phyloP scores from a whole-genome alignment of 1,140 invertebrate species.

The Catajapyx aquilonaris region DNA sequence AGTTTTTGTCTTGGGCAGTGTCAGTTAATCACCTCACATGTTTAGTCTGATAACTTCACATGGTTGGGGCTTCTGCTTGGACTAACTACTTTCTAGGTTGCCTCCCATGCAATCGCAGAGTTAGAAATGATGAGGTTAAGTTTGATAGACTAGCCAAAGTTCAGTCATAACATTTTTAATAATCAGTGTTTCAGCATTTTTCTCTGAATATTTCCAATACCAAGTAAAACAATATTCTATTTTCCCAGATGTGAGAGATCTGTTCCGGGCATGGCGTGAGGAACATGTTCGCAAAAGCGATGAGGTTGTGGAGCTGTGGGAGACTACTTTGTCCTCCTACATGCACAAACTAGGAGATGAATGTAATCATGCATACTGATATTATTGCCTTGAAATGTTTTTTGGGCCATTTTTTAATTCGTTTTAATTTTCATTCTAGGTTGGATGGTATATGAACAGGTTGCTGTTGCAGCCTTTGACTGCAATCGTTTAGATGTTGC shows the following conservation, averaged over 20 bases:
- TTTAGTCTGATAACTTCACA: too few relatives aligned
- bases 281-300: constrained; percentile 71
- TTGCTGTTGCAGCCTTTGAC: constrained; percentile 80
- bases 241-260: constrained; percentile 50
- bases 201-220: too few relatives aligned
- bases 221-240: too few relatives aligned
- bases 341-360: constrained; percentile 75
- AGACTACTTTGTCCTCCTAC: constrained; percentile 44
- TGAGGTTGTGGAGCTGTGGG: constrained; percentile 75
- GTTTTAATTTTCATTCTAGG: constrained; percentile 33
- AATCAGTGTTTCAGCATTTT: too few relatives aligned
- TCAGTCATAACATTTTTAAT: too few relatives aligned
- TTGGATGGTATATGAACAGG: constrained; percentile 77
- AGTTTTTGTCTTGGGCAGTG: too few relatives aligned
- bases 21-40: too few relatives aligned
- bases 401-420: constrained; percentile 2
- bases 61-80: too few relatives aligned
- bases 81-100: too few relatives aligned
- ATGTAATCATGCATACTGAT: constrained; percentile 31
- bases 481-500: constrained; percentile 56
- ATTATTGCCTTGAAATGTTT: background rate
- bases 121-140: too few relatives aligned
- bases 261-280: constrained; percentile 75
- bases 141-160: too few relatives aligned
- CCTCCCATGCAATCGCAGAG: too few relatives aligned